phyloP scores from a whole-genome alignment of 2,888 invertebrate species.

The Heliconius ethilla region DNA sequence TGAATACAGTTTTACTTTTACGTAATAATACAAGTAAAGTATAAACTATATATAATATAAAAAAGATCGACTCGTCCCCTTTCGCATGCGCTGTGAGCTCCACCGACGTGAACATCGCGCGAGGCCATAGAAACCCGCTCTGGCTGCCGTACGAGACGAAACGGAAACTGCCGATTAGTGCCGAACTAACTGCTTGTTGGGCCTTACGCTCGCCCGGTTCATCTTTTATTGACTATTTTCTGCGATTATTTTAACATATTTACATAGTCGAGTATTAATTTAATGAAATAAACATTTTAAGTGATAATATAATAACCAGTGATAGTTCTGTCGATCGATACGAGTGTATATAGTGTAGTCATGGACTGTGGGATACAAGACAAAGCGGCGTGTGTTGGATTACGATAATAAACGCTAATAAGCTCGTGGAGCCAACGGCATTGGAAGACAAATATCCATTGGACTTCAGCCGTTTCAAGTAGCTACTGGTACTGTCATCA shows the following conservation, averaged over 20 bases:
- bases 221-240: constrained; percentile 74
- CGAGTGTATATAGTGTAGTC: constrained; percentile 36
- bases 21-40: constrained; percentile 35
- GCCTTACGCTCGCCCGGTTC: constrained; percentile 66
- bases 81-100: constrained; percentile 61
- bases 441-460: constrained; percentile 48
- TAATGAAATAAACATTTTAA: constrained; percentile 51
- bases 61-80: constrained; percentile 39
- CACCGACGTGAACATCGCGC: constrained; percentile 57
- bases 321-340: constrained; percentile 31
- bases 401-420: constrained; percentile 48
- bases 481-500: neutral
- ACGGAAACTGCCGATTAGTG: constrained; percentile 73
- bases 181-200: constrained; percentile 65
- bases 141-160: constrained; percentile 51
- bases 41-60: constrained; percentile 31
- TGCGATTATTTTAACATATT: constrained; percentile 62
- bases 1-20: constrained; percentile 38
- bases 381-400: constrained; percentile 35
- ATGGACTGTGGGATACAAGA: constrained; percentile 38
- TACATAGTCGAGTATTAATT: constrained; percentile 50
- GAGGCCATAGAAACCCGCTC: constrained; percentile 43
- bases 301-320: constrained; percentile 52
- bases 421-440: constrained; percentile 54
- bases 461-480: neutral